Evolutionary conservation across 2,113 vertebrate genomes (phyloP), one percentile per base, ranked within the genome.

Genomic region (Psilopsiagon aurifrons): DNA sequence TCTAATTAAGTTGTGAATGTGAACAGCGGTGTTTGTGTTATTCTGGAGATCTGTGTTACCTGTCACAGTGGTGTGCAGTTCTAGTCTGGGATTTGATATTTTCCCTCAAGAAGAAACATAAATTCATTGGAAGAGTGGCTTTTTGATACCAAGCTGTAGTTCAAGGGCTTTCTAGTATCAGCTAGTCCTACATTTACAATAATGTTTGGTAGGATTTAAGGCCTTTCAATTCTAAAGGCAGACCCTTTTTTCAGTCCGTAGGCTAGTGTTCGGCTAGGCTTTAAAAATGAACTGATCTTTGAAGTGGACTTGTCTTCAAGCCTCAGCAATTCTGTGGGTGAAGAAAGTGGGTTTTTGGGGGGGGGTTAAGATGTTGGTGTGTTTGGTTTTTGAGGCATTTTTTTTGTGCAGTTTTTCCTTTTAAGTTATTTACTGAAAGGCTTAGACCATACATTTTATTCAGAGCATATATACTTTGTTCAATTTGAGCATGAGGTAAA

Each of bases 91-190:
- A 52, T 86, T 88, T 92, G 64, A 12, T 74, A 54, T 74, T 90
- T 83, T 46, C 46, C 71, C 47, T 74, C 20, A 52, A 80, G 92
- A 92, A 86, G 79, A 78, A 84, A 37, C 5, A 37, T 39, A 78
- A 68, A 47, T 75, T 37, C 51, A 6, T 60, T 20, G 43, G 68
- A 78, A 85, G 41, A 33, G 67, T 62, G 28, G 15, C 49, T 68
- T 96, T 78, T 83, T 92, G 55, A 63, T 83, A 67, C 60, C 24
- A 46, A 75, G 67, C 19, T 82, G n/a, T 39, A 7, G 17, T 90
- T 68, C 64, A 37, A 93, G 33, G 41, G 28, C 63, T 81, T 88
- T 84, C 81, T 51, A 18, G 35, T 84, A 23, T 86, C 47, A 52
- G 33, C 15, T 18, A 62, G 29, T 44, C 80, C 52, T 83, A 88